Percentiles rank a stretch among this genome's conserved stretches.
Conservation (phyloP, 2,888 invertebrate species). For the Hirtodrosophila histrioides region DNA sequence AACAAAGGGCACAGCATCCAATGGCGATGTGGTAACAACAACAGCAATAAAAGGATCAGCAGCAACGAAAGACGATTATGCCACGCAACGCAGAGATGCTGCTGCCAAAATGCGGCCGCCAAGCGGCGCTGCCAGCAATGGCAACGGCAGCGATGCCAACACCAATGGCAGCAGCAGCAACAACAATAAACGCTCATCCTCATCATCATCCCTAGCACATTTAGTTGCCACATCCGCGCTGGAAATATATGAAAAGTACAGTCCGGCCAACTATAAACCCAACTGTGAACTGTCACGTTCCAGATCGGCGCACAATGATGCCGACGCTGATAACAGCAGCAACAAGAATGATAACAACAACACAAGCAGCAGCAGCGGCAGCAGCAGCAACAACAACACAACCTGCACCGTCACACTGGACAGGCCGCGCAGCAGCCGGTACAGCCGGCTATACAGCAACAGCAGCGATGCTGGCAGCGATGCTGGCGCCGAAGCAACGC, state of each 20-base stretch:
- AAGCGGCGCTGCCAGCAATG: slow-evolving; percentile 45
- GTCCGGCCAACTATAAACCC: slow-evolving; percentile 90
- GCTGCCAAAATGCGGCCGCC: slow-evolving; percentile 58
- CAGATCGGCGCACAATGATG: slow-evolving; percentile 83
- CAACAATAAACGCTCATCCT: slow-evolving; percentile 81
- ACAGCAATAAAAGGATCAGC: slow-evolving; percentile 29
- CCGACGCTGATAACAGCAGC: slow-evolving; percentile 29
- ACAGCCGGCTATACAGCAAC: slow-evolving; percentile 73
- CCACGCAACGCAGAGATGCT: slow-evolving; percentile 37
- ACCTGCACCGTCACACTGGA: slow-evolving; percentile 64
- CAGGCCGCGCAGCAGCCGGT: slow-evolving; percentile 75
- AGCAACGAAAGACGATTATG: slow-evolving; percentile 60
- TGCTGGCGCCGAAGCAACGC: slow-evolving; percentile 11
- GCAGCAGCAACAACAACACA: slow-evolving; percentile 33
- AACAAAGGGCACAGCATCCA: slow-evolving; percentile 40
- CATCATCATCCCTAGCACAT: slow-evolving; percentile 85
- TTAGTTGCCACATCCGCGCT: slow-evolving; percentile 87
- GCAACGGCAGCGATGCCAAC: slow-evolving; percentile 39
- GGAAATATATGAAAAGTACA: slow-evolving; percentile 90
- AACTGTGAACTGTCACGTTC: slow-evolving; percentile 85
- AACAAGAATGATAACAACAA: slow-evolving; percentile 18
- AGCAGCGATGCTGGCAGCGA: slow-evolving; percentile 54
- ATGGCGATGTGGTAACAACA: slow-evolving; percentile 33
- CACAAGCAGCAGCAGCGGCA: slow-evolving; percentile 33
- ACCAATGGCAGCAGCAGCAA: slow-evolving; percentile 45